Base-by-base conservation (phyloP, 2,888 invertebrate species). In the Aricia artaxerxes region DNA sequence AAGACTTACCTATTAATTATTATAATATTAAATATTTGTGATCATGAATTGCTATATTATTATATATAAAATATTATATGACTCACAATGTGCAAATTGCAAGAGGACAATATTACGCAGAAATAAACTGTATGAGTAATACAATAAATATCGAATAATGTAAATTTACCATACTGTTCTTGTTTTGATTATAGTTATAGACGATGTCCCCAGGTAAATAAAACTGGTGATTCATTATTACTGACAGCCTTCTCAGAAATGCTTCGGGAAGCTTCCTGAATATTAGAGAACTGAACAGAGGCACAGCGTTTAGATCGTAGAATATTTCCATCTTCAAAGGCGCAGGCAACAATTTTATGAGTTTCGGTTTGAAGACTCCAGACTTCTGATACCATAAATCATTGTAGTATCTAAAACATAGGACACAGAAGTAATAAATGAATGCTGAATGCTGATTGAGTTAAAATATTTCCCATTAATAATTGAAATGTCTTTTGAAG, bases 331-430 rank as follows among this genome's bases (percentile, higher is more conserved):
- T 94, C 87, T 91, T 92, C 73, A 95, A 84, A 72, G 95, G 93
- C 82, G 88, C 88, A 0, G 95, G 95, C 24, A 95, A 85, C 2
- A 93, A 81, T 44, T 86, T 84, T 72, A 95, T 86, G 38, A 94
- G 83, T 81, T 91, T 91, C 2, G 94, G 92, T 79, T 93, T 89
- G 78, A 92, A 91, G 24, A 95, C 93, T 38, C 95, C 95, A 0
- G 93, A 92, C 83, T 95, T 94, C 85, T 95, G 93, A 81, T 92
- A 91, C 95, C 95, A 95, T 9, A 95, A 88, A 83, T 94, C 92
- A 85, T 94, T 90, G 81, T 95, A 95, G 85, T 95, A 95, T 80
- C 94, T 94, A 77, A 57, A 81, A 83, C 72, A 38, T 73, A 16
- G 38, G 73, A 35, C 1, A 57, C 4, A 16, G 13, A 4, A 49